A percentile compares a stretch with the other conserved stretches of the same genome.
Evolutionary conservation across 2,113 vertebrate species (phyloP).

Genomic region (Gracilinanus agilis): DNA sequence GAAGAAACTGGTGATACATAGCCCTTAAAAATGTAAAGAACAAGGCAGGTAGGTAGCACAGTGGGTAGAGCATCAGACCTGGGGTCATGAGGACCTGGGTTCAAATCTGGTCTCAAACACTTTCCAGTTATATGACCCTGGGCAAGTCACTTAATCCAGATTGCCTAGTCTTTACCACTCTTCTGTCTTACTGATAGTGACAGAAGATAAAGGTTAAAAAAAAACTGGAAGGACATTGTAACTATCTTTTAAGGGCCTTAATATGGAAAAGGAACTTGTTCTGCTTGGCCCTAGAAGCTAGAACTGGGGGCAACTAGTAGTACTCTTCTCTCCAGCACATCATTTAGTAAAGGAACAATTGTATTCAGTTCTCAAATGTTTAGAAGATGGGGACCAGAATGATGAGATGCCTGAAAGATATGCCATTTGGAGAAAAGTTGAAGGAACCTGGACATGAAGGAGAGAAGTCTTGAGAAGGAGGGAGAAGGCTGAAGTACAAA

Average conservation of each 20-base stretch:
- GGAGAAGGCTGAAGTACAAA: not conserved
- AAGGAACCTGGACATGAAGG: not conserved
- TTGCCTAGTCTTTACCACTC: too few species aligned
- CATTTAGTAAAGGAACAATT: not conserved
- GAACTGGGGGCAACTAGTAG: not conserved
- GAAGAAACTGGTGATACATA: not conserved
- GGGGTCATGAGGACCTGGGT: too few species aligned
- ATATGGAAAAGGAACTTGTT: not conserved
- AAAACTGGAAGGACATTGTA: not conserved
- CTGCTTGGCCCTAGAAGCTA: not conserved
- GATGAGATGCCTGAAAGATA: not conserved
- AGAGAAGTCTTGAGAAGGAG: not conserved
- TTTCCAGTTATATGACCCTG: too few species aligned
- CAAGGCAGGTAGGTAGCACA: too few species aligned
- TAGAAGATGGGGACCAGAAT: not conserved
- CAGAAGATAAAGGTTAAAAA: too few species aligned
- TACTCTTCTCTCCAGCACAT: not conserved
- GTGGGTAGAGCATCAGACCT: too few species aligned
- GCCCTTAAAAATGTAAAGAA: not conserved
- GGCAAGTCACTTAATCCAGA: too few species aligned
- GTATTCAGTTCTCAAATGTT: not conserved
- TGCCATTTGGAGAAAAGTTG: not conserved
- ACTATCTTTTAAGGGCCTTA: not conserved
- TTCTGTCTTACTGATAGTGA: too few species aligned
- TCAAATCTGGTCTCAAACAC: too few species aligned